A percentile compares a stretch with the other conserved stretches of the same genome.
Conservation (phyloP, 2,797 vertebrate genomes). For the Pempheris klunzingeri region DNA sequence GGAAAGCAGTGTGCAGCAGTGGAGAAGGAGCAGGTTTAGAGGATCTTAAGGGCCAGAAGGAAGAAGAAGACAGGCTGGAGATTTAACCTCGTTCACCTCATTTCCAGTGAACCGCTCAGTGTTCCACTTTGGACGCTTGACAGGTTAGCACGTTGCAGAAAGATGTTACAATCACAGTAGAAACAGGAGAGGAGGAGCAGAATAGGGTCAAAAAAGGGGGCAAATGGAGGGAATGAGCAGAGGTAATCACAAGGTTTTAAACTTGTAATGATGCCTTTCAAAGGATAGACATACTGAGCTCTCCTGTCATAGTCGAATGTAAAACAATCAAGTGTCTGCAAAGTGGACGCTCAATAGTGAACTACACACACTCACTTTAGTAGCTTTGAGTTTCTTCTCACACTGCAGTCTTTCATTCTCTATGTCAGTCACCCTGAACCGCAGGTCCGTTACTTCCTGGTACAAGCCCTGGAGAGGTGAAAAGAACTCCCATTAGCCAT, state of each 20-base stretch:
- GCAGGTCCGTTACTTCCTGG: conserved; percentile 92
- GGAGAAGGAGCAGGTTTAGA: conserved; percentile 66
- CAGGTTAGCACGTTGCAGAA: conserved; percentile 59
- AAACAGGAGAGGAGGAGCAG: background rate
- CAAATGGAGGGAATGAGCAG: conserved; percentile 11
- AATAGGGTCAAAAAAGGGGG: background rate
- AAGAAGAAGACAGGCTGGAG: conserved; percentile 49
- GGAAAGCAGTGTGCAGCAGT: conserved; percentile 65
- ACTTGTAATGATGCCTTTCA: conserved; percentile 25
- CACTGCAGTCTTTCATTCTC: conserved; percentile 92
- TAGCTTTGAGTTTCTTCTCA: conserved; percentile 91
- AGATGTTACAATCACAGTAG: conserved; percentile 50
- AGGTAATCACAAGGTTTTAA: conserved; percentile 18
- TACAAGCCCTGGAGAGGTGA: conserved; percentile 87
- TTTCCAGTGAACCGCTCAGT: conserved; percentile 58
- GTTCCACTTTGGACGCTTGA: conserved; percentile 63
- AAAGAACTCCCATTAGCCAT: conserved; percentile 53
- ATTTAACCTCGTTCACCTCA: conserved; percentile 70
- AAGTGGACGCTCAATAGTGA: conserved; percentile 3
- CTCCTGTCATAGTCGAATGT: background rate
- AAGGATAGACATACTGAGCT: background rate
- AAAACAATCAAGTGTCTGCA: background rate
- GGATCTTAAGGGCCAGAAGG: conserved; percentile 58
- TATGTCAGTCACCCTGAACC: conserved; percentile 89
- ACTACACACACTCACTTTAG: conserved; percentile 87